Evolutionary conservation across 2,888 invertebrate genomes (phyloP), one percentile per base, ranked within the genome.

Genomic region (Pomacea canaliculata): DNA sequence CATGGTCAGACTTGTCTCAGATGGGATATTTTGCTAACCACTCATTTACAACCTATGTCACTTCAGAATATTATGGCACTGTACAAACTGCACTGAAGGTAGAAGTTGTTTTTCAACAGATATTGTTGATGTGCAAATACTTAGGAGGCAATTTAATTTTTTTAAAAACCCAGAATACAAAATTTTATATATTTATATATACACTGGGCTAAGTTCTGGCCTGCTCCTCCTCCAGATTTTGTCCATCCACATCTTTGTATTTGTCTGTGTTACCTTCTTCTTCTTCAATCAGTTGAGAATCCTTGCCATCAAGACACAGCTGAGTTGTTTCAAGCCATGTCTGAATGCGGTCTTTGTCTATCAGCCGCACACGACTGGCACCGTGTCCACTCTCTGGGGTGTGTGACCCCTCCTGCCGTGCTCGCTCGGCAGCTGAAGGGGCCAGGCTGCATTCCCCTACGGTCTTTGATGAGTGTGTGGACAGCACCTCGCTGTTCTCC

Each of bases 271-370:
- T 12, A 63, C 63, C 19, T 23, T 23, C 63, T 63, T 27, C 63
- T 12, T 63, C 27, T 19, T 27, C 63, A 12, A n/a, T 13, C 37
- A 62, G 9, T 49, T 63, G 10, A 48, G 46, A 46, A 62, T 46
- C 65, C 71, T 71, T 63, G 65, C 77, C 76, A 72, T 81, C 82
- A 46, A 85, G 76, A 18, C 83, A 79, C 27, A 82, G 82, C 79
- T 87, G 85, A 1, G 88, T 83, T 60, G 87, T 86, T 60, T 87
- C 86, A 27, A 90, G 87, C 90, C 90, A 90, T 27, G 85, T 85
- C 76, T 89, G 85, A 16, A 90, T 89, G 49, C 90, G 79, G 51
- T 89, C 89, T 73, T 88, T 88, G 78, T 89, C 86, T 10, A 86
- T 79, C 23, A 81, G 79, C 70, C 82, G 81, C 70, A 83, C 80